Evolutionary conservation across 2,797 vertebrate genomes (phyloP).

Genomic region (Hoplostethus atlanticus): DNA sequence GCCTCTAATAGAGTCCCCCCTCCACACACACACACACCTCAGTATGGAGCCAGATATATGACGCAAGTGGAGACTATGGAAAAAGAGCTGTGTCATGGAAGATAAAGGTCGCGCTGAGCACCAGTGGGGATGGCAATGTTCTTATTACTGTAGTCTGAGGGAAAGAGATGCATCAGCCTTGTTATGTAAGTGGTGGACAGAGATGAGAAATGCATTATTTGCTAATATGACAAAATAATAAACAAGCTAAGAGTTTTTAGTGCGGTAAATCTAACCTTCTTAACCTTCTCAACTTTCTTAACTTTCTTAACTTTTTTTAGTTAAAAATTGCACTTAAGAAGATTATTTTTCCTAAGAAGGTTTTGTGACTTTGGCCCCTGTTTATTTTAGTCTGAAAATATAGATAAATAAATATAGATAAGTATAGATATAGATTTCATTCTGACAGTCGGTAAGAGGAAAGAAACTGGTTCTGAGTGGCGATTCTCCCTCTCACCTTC

Average conservation of each 20-base stretch:
- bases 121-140: conserved; percentile 40
- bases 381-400: too few species aligned
- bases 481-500: conserved; percentile 74
- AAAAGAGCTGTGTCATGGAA: conserved; percentile 56
- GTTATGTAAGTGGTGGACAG: conserved; percentile 49
- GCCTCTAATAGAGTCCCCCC: background rate
- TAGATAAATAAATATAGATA: background rate
- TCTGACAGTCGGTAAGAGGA: background rate
- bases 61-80: conserved; percentile 30
- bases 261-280: too few species aligned
- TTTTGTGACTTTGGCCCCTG: too few species aligned
- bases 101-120: conserved; percentile 15
- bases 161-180: conserved; percentile 1
- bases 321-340: too few species aligned
- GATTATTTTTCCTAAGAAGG: too few species aligned
- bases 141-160: conserved; percentile 31
- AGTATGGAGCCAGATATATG: conserved; percentile 15
- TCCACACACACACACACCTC: conserved; percentile 7
- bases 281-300: too few species aligned
- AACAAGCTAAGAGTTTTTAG: too few species aligned
- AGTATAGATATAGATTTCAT: too few species aligned
- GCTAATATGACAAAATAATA: too few species aligned
- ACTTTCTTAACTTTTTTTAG: too few species aligned
- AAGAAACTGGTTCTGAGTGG: too few species aligned
- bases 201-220: too few species aligned